These are phyloP conservation scores for Platyscapa corneri DNA, from an alignment of 1,140 invertebrate genomes.

Conservation along the genomic window DNA sequence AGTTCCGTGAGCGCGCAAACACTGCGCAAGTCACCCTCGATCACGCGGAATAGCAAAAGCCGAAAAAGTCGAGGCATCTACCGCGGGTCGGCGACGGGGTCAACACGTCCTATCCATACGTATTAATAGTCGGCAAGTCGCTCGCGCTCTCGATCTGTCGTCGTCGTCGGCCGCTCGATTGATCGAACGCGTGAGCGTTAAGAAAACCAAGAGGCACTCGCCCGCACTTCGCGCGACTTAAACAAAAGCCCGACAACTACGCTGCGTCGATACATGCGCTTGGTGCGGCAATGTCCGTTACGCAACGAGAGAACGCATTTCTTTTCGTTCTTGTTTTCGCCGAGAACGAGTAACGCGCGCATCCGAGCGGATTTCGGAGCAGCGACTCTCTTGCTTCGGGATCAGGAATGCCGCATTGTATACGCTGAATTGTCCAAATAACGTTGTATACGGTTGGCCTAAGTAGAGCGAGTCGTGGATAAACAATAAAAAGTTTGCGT, in stretches of 20 bases:
- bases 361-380: no score
- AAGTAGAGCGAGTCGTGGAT: no score
- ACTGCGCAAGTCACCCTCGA: not conserved
- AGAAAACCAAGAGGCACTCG: not conserved
- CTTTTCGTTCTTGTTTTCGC: not conserved
- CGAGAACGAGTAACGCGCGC: not conserved
- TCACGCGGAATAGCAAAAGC: not conserved
- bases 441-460: no score
- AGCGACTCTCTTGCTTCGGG: no score
- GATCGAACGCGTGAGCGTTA: not conserved
- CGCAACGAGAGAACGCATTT: not conserved
- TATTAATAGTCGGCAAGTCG: not conserved
- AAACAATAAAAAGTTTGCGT: no score
- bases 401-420: no score
- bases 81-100: not conserved
- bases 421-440: no score
- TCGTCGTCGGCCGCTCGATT: not conserved
- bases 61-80: not conserved
- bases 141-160: not conserved
- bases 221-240: no score
- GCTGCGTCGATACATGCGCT: no score
- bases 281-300: not conserved
- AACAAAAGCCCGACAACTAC: no score
- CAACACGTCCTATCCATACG: not conserved
- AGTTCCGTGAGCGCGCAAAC: not conserved